These are phyloP conservation scores for Eupithecia dodoneata DNA, from an alignment of 2,888 invertebrate genomes.

Conservation along the genomic window DNA sequence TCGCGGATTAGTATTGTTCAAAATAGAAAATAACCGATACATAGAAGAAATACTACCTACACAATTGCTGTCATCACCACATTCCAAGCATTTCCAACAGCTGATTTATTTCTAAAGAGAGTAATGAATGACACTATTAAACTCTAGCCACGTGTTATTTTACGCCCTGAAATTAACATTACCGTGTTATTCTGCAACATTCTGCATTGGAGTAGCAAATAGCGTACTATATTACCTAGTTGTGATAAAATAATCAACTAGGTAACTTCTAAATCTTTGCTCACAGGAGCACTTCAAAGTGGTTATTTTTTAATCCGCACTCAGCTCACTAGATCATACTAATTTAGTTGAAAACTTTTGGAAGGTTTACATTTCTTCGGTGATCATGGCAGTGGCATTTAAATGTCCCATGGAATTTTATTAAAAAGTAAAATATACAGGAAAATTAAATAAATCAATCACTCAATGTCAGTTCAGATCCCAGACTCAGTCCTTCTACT, in stretches of 20 bases:
- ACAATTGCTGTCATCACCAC: neutral
- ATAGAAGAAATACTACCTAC: neutral
- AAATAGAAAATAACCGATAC: neutral
- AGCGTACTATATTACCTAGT: too few species aligned
- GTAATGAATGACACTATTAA: neutral
- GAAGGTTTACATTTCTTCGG: too few species aligned
- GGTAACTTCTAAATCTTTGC: neutral
- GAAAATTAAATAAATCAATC: too few species aligned
- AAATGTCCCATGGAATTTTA: too few species aligned
- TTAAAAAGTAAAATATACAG: too few species aligned
- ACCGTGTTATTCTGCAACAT: neutral
- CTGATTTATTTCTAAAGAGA: conserved; percentile 1
- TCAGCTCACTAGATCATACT: too few species aligned
- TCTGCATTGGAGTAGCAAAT: neutral
- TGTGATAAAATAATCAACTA: too few species aligned
- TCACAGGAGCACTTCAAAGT: neutral
- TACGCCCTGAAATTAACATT: neutral
- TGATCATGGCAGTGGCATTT: too few species aligned
- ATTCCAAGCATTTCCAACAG: conserved; percentile 10
- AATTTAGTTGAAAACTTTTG: too few species aligned
- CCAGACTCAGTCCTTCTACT: too few species aligned
- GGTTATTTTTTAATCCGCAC: too few species aligned
- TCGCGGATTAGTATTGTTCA: conserved; percentile 6
- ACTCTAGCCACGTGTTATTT: conserved; percentile 26
- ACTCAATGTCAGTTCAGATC: too few species aligned